A percentile compares a stretch with the other conserved stretches of the same genome.
These are phyloP conservation scores for Acanthosepion lycidas DNA, from an alignment of 2,888 invertebrate genomes.

Conservation along the genomic window DNA sequence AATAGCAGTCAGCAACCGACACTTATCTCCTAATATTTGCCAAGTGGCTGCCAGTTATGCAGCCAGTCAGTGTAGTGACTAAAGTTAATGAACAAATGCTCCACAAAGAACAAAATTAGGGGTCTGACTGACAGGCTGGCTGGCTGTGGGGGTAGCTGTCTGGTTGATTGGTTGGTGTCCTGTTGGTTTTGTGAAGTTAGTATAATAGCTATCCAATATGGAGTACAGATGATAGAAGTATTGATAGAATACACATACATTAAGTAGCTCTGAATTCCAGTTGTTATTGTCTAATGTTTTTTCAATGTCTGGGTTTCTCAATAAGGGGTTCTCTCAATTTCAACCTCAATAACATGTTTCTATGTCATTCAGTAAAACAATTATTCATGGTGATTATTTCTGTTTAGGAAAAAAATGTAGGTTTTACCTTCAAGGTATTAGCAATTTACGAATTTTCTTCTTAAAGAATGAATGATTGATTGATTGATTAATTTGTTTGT, in stretches of 20 bases:
- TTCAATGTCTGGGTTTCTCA: no score
- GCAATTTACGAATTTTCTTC: no score
- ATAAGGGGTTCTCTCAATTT: not conserved
- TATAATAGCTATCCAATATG: not conserved
- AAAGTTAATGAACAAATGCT: not conserved
- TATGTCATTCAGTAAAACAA: not conserved
- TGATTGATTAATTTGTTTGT: no score
- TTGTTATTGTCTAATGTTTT: not conserved
- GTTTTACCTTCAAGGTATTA: no score
- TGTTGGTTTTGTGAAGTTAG: not conserved
- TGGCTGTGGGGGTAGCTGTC: not conserved
- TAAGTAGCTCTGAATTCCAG: not conserved
- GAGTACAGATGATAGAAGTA: not conserved
- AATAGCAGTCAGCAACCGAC: conserved; percentile 6
- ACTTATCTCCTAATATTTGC: conserved; percentile 22
- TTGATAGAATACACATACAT: not conserved
- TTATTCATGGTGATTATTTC: not conserved
- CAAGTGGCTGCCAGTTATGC: conserved; percentile 6
- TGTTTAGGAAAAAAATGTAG: not conserved
- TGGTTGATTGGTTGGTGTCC: conserved; percentile 4
- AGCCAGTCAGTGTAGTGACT: conserved; percentile 33
- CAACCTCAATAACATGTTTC: not conserved
- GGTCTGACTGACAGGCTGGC: not conserved
- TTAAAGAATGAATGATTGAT: no score
- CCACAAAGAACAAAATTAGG: not conserved